phyloP scores from a whole-genome alignment of 1,140 invertebrate genomes.

The Trichogramma pretiosum region DNA sequence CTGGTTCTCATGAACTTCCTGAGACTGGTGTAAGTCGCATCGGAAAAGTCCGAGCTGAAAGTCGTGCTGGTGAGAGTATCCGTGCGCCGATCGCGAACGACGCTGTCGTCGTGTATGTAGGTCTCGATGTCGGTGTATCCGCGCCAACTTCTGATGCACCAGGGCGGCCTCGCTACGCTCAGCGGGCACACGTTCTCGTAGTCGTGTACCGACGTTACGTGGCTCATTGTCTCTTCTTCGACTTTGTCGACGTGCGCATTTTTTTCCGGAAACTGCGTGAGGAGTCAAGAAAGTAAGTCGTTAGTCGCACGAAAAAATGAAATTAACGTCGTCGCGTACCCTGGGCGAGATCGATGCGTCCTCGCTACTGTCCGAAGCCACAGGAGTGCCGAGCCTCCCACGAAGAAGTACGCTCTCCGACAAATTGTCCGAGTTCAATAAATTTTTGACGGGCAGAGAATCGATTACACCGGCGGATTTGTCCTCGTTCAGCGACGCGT shows the following conservation, averaged over 20 bases:
- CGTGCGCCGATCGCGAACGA: conserved; percentile 48
- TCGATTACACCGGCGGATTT: conserved; percentile 6
- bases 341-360: too few relatives aligned
- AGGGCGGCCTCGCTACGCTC: conserved; percentile 56
- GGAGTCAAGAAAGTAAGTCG: not conserved
- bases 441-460: conserved; percentile 6
- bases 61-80: conserved; percentile 49
- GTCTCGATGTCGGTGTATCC: conserved; percentile 58
- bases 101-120: conserved; percentile 54
- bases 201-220: conserved; percentile 55
- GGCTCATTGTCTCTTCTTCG: conserved; percentile 48
- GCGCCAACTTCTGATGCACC: conserved; percentile 59
- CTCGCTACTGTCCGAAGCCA: conserved; percentile 19
- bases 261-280: conserved; percentile 14
- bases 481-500: conserved; percentile 2
- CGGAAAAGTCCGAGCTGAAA: conserved; percentile 35
- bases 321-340: too few relatives aligned
- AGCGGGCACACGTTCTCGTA: conserved; percentile 61
- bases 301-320: too few relatives aligned
- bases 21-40: conserved; percentile 40
- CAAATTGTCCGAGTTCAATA: too few relatives aligned
- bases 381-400: conserved; percentile 24
- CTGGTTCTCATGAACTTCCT: conserved; percentile 34
- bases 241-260: too few relatives aligned
- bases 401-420: conserved; percentile 19